Conservation (phyloP, 2,113 vertebrate genomes). For the Lophochroa leadbeateri region DNA sequence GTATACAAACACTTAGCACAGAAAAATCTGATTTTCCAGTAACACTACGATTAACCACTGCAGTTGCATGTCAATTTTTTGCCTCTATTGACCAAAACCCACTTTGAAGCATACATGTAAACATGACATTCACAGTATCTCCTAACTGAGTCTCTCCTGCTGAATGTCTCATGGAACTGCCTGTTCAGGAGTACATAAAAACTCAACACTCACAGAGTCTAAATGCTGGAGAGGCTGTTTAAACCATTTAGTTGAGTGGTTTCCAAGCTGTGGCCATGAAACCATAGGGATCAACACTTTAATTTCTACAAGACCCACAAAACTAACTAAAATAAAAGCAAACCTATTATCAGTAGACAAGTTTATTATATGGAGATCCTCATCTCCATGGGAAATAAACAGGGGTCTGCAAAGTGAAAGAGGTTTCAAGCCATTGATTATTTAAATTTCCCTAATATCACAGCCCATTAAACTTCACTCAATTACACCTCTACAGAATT, state of each 20-base stretch:
- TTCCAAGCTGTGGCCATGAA: conserved; percentile 13
- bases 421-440: conserved; percentile 16
- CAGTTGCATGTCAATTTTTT: background rate
- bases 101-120: background rate
- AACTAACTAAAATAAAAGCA: conserved; percentile 32
- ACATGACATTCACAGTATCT: background rate
- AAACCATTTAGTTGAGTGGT: background rate
- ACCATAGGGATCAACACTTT: background rate
- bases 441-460: conserved; percentile 20
- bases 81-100: background rate
- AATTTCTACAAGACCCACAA: background rate
- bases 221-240: background rate
- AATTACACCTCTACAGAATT: conserved; percentile 1
- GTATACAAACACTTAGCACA: background rate
- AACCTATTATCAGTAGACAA: conserved; percentile 27
- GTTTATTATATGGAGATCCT: background rate
- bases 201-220: background rate
- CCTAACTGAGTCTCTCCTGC: background rate
- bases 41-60: background rate
- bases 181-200: background rate
- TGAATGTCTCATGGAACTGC: background rate
- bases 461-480: conserved; percentile 32
- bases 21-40: background rate
- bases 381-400: conserved; percentile 20
- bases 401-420: conserved; percentile 19